Percentiles rank a stretch among this genome's conserved stretches.
Evolutionary conservation across 1,140 invertebrate species (phyloP).

Genomic region (Potamilus streckersoni): DNA sequence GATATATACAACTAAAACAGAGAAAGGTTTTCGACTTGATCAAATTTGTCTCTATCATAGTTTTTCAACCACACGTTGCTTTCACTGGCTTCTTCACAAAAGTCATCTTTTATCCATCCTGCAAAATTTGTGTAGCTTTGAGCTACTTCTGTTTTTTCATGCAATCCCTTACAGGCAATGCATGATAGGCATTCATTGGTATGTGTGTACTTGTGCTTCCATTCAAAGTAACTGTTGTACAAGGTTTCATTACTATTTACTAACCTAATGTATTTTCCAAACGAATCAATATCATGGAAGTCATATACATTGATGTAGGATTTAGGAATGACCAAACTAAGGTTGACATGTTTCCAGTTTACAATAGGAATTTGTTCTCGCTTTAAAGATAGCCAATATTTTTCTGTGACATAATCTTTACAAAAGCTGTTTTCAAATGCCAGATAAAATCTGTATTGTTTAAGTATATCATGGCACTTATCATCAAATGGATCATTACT

Average conservation of each 20-base stretch:
- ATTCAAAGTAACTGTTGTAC: constrained; percentile 64
- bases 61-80: background rate
- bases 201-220: constrained; percentile 42
- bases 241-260: constrained; percentile 47
- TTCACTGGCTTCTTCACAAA: constrained; percentile 22
- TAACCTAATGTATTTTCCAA: constrained; percentile 85
- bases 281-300: constrained; percentile 84
- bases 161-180: constrained; percentile 42
- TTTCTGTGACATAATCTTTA: constrained; percentile 66
- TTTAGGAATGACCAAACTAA: constrained; percentile 70
- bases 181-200: constrained; percentile 37
- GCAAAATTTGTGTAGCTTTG: constrained; percentile 49
- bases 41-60: too few relatives aligned
- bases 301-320: constrained; percentile 95
- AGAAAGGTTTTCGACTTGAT: too few relatives aligned
- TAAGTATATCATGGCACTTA: constrained; percentile 36
- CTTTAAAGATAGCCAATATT: constrained; percentile 57
- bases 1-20: too few relatives aligned
- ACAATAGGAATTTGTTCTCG: constrained; percentile 56
- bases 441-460: constrained; percentile 89
- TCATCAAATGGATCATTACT: constrained; percentile 32
- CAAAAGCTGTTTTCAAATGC: constrained; percentile 67
- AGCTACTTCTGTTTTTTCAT: constrained; percentile 35
- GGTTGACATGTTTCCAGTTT: constrained; percentile 63
- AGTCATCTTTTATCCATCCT: constrained; percentile 50